Base-by-base conservation (phyloP, 2,888 invertebrate species). In the Seladonia tumulorum region DNA sequence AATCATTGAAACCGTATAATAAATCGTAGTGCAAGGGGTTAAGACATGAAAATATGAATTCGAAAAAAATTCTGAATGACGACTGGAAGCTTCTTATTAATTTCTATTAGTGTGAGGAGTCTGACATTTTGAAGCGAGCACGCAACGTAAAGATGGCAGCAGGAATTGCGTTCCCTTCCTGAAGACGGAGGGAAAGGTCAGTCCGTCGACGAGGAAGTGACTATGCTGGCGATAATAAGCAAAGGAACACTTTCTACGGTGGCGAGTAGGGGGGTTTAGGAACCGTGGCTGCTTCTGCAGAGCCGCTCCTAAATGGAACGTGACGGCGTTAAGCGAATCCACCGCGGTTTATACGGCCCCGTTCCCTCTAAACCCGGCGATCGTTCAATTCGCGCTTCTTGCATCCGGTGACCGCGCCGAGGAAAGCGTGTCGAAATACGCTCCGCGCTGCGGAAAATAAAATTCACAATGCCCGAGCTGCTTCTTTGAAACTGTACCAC, bases 181-280 rank as follows among this genome's bases (percentile, higher is more conserved):
- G 66, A 76, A 73, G 83, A 87, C 81, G 87, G 85, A 91, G 94
- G 93, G 93, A 94, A 94, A 94, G 94, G 93, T 94, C 93, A 94
- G 91, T 76, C 90, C 90, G 70, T 42, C n/a, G 87, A 94, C 88
- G 86, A 93, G 93, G 94, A 94, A 94, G 92, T 93, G 80, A 88
- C 82, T 73, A 49, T 80, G 60, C 53, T 70, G 75, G 75, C 77
- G 86, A 90, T 91, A 93, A 93, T 92, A 93, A 92, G 87, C 90
- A 85, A 88, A 88, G 87, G 78, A 89, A 90, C 91, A 91, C 92
- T 92, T 92, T 91, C 92, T 93, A 93, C 88, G 74, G 29, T 63
- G 73, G 14, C 72, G 77, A 53, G 86, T 49, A 70, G n/a, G 72
- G 72, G 63, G 76, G 74, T 72, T 71, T 35, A 72, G 29, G 81